A percentile compares a stretch with the other conserved stretches of the same genome.
phyloP scores from a whole-genome alignment of 2,888 invertebrate genomes.

The Rosalia funebris region DNA sequence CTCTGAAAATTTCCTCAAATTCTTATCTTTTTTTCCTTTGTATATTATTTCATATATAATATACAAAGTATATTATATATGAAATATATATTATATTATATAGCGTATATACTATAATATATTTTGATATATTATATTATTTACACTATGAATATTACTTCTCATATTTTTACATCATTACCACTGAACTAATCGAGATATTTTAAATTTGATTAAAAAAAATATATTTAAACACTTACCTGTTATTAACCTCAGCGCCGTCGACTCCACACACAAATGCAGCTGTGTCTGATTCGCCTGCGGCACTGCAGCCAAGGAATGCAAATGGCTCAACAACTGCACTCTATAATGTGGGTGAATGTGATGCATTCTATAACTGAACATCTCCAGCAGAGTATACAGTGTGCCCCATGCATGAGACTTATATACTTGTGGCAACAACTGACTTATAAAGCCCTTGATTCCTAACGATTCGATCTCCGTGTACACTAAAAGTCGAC shows the following conservation, averaged over 20 bases:
- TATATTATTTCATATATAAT: too few relatives aligned
- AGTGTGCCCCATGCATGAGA: slow-evolving; percentile 94
- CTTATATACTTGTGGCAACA: slow-evolving; percentile 83
- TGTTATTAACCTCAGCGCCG: slow-evolving; percentile 61
- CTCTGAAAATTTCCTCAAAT: too few relatives aligned
- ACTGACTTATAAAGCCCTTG: slow-evolving; percentile 94
- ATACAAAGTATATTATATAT: too few relatives aligned
- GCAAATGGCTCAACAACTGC: slow-evolving; percentile 89
- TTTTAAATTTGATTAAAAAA: too few relatives aligned
- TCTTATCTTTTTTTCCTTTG: too few relatives aligned
- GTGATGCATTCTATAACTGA: slow-evolving; percentile 94
- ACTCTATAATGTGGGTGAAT: slow-evolving; percentile 96
- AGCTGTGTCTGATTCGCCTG: slow-evolving; percentile 96
- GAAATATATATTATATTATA: too few relatives aligned
- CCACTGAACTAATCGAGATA: too few relatives aligned
- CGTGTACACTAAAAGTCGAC: slow-evolving; percentile 90
- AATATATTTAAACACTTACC: slow-evolving; percentile 49
- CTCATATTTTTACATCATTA: too few relatives aligned
- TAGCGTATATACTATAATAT: too few relatives aligned
- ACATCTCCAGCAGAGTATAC: slow-evolving; percentile 96
- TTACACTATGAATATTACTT: too few relatives aligned
- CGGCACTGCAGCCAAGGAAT: slow-evolving; percentile 89
- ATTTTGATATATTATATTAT: too few relatives aligned
- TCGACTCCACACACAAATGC: slow-evolving; percentile 77
- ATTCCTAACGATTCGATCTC: slow-evolving; percentile 97